Base-by-base conservation (phyloP, 1,140 invertebrate genomes). In the Sipha flava region DNA sequence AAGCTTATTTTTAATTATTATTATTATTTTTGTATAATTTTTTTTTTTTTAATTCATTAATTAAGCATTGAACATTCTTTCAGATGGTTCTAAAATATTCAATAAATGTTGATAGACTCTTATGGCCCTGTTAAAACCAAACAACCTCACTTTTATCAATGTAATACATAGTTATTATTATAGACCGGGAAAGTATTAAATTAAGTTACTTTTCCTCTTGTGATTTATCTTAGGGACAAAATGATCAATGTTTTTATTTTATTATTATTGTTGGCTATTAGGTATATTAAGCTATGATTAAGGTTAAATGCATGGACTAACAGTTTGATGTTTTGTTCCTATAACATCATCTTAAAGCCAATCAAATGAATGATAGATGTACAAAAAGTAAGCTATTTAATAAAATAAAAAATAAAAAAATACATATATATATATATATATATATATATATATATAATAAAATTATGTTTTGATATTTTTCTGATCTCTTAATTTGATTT, bases 321-420 rank as follows among this genome's bases (percentile, higher is more conserved):
- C 47, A 54, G 9, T 52, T 49, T 37, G 72, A 54, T 73, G 70
- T 73, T 73, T 52, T 54, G 47, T 54, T 73, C 29, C 45, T 49
- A 73, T 12, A 52, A 31, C 23, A 73, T 75, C n/a, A 12, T 54
- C 5, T 23, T 54, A 57, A 75, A 52, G 47, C 29, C 49, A 75
- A 75, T 40, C 72, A 75, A 75, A 57, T 43, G 12, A 66, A 40
- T 54, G 49, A 75, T 75, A 75, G 47, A 75, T 75, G 72, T 75
- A 75, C 72, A 75, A 75, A 66, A 37, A 52, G 47, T 75, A 75
- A 75, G 49, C 72, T 75, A 75, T 75, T 75, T 52, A 75, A 75
- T 75, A 54, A 75, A 54, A 45, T 40, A 75, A 70, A n/a, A n/a
- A n/a, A n/a, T n/a, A n/a, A n/a, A n/a, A n/a, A n/a, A n/a, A n/a